Percentiles rank a stretch among this genome's conserved stretches.
Evolutionary conservation across 2,113 vertebrate genomes (phyloP).

Genomic region (Dasyprocta punctata): DNA sequence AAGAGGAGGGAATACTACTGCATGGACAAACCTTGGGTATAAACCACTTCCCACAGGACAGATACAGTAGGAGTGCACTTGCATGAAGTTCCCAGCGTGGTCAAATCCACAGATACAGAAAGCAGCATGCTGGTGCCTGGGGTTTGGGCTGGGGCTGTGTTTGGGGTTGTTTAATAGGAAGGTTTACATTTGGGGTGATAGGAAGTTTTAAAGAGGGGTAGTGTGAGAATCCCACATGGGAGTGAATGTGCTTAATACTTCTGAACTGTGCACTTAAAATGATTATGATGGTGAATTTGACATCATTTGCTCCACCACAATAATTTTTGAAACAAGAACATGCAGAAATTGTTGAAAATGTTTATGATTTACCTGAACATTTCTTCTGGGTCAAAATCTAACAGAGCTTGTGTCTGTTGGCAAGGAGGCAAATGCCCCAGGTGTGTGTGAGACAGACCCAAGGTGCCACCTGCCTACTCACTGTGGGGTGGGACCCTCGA

Average conservation of each 20-base stretch:
- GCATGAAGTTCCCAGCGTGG: rapidly evolving
- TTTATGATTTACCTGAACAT: not conserved
- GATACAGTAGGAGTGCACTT: rapidly evolving
- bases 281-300: rapidly evolving
- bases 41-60: not conserved
- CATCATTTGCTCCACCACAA: not conserved
- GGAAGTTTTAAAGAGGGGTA: not conserved
- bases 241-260: rapidly evolving
- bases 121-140: not conserved
- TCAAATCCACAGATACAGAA: not conserved
- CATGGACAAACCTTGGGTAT: not conserved
- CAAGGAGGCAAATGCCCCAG: not conserved
- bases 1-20: not conserved
- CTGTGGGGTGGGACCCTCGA: rapidly evolving
- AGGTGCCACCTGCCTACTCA: rapidly evolving
- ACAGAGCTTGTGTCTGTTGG: rapidly evolving
- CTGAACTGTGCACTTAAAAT: rapidly evolving
- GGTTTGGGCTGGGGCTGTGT: too few species aligned
- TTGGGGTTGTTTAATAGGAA: rapidly evolving
- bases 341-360: not conserved
- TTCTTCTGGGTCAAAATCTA: not conserved
- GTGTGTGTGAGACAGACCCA: rapidly evolving
- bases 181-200: not conserved
- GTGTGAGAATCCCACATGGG: rapidly evolving
- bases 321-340: not conserved